phyloP scores from a whole-genome alignment of 1,140 invertebrate species.

The Liolophura sinensis region DNA sequence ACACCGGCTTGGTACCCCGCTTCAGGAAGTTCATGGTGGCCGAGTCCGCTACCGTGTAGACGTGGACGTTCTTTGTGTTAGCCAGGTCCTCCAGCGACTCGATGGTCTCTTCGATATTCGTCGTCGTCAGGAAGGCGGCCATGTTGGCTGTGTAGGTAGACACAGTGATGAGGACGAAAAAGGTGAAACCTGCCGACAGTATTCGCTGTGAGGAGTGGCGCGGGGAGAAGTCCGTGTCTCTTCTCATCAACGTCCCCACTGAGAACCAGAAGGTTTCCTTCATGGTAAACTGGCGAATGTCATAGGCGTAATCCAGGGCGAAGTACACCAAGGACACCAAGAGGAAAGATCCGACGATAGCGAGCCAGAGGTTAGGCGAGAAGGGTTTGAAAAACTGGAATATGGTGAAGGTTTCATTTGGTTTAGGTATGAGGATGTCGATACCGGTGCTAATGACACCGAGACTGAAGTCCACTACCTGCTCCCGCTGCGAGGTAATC shows the following conservation, averaged over 20 bases:
- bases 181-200: constrained; percentile 48
- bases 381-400: constrained; percentile 51
- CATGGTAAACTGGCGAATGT: constrained; percentile 28
- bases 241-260: constrained; percentile 41
- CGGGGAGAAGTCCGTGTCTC: constrained; percentile 50
- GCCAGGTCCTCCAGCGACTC: constrained; percentile 45
- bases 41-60: constrained; percentile 43
- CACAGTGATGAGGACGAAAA: constrained; percentile 53
- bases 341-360: constrained; percentile 40
- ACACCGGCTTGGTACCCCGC: constrained; percentile 24
- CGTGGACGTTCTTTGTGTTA: constrained; percentile 27
- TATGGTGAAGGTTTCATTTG: constrained; percentile 35
- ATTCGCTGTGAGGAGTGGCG: constrained; percentile 45
- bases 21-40: constrained; percentile 48
- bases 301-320: constrained; percentile 34
- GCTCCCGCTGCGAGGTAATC: constrained; percentile 42
- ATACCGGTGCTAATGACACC: constrained; percentile 46
- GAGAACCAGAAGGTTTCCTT: constrained; percentile 40
- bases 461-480: constrained; percentile 45
- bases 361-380: constrained; percentile 45
- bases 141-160: constrained; percentile 56
- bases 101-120: constrained; percentile 43
- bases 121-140: constrained; percentile 54
- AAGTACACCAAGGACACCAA: constrained; percentile 35
- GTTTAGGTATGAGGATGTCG: constrained; percentile 41